These are phyloP conservation scores for Drosophila lacteicornis DNA, from an alignment of 1,140 invertebrate genomes.

Conservation along the genomic window DNA sequence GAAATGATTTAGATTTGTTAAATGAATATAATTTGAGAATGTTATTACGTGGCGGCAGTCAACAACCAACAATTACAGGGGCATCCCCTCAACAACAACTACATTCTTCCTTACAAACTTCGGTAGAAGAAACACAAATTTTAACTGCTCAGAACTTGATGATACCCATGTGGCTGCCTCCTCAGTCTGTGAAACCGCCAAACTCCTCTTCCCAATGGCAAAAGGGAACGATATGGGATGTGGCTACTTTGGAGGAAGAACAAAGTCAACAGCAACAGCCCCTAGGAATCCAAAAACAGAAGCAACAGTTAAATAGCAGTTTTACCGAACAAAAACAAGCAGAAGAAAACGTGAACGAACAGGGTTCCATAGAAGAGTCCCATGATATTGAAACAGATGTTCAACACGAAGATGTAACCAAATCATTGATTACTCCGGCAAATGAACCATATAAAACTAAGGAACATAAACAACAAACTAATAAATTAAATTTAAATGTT, in stretches of 20 bases:
- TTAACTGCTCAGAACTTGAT: slow-evolving; percentile 81
- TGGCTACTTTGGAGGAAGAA: slow-evolving; percentile 51
- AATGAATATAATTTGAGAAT: slow-evolving; percentile 79
- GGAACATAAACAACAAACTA: slow-evolving; percentile 27
- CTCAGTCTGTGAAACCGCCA: slow-evolving; percentile 29
- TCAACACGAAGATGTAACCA: slow-evolving; percentile 17
- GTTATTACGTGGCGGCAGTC: slow-evolving; percentile 53
- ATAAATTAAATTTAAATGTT: slow-evolving; percentile 49
- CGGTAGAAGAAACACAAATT: slow-evolving; percentile 44
- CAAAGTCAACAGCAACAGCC: slow-evolving; percentile 85
- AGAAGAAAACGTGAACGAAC: slow-evolving; percentile 77
- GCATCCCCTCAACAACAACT: slow-evolving; percentile 29
- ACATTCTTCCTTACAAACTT: slow-evolving; percentile 15
- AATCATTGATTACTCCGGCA: slow-evolving; percentile 12
- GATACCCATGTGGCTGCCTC: slow-evolving; percentile 84
- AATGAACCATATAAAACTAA: slow-evolving; percentile 26
- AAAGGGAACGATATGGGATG: slow-evolving; percentile 67
- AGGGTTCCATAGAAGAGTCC: slow-evolving; percentile 1
- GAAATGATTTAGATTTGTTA: slow-evolving; percentile 60
- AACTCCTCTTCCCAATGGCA: slow-evolving; percentile 30
- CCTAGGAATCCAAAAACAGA: slow-evolving; percentile 84
- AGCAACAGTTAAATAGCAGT: slow-evolving; percentile 42
- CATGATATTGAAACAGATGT: slow-evolving; percentile 40
- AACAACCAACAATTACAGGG: slow-evolving; percentile 6
- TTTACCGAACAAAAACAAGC: not conserved